Base-by-base conservation (phyloP, 2,888 invertebrate species). In the Drosophila robusta region DNA sequence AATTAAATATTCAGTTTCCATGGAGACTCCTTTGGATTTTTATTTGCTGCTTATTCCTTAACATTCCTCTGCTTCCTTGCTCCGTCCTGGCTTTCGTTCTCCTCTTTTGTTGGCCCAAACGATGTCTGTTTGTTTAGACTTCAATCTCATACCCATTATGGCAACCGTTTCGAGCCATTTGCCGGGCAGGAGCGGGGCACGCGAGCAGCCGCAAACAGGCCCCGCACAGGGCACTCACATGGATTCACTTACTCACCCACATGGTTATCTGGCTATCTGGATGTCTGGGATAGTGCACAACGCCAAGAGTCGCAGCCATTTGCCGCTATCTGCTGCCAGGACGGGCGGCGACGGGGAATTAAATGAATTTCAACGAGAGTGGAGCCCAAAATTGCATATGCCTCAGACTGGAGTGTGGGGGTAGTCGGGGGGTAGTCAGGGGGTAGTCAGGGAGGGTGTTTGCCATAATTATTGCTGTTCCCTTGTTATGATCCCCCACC, bases 1-100 rank as follows among this genome's bases (percentile, higher is more conserved):
- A 83, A 85, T 86, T 88, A 88, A 88, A 80, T 83, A 86, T 79
- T 80, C 78, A 80, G 83, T 86, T 86, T 79, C 75, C 69, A 70
- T 73, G 71, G 82, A 60, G 73, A 84, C 75, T 55, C 49, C 45
- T 58, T 46, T 18, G 62, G 24, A 56, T 68, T 67, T 74, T 74
- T 78, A 74, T 74, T 62, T 75, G 61, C 56, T 64, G 49, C 58
- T 75, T 58, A 54, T 80, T 67, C 24, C 62, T 74, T 58, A 52
- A 16, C 56, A 61, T 67, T 22, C 34, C 49, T 38, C 7, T 26
- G 9, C 49, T 11, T 16, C 36, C 16, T 56, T 26, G 9, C 49
- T 8, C n/a, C 36, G 16, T 56, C 44, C 16, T 34, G 24, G n/a
- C 54, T 32, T 46, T 42, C 14, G 34, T 4, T 9, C 9, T 16